Percentiles rank a stretch among this genome's conserved stretches.
Evolutionary conservation across 2,113 vertebrate species (phyloP).

Genomic region (Abramis brama): DNA sequence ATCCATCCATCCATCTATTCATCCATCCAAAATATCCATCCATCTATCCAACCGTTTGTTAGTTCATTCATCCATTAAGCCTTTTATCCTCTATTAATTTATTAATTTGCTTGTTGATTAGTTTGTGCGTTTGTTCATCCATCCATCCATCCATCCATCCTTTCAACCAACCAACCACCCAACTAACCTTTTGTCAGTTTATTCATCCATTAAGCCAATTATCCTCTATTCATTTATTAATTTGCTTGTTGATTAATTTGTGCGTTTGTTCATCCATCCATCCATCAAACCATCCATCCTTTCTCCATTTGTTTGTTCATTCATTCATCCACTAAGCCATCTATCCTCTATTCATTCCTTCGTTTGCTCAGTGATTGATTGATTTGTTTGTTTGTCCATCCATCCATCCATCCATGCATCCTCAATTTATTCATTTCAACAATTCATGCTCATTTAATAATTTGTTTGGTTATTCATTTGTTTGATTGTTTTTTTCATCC

Average conservation of each 20-base stretch:
- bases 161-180: neutral
- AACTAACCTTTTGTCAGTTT: too few relatives aligned
- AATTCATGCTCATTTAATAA: neutral
- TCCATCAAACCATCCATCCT: neutral
- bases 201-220: too few relatives aligned
- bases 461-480: too few relatives aligned
- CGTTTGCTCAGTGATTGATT: too few relatives aligned
- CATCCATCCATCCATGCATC: neutral
- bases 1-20: neutral
- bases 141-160: neutral
- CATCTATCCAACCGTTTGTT: neutral
- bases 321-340: too few relatives aligned
- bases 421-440: neutral
- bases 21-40: too few relatives aligned
- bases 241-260: neutral
- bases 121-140: neutral
- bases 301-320: too few relatives aligned
- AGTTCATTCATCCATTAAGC: neutral
- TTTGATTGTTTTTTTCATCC: neutral
- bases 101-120: too few relatives aligned
- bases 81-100: neutral
- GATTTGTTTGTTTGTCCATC: too few relatives aligned
- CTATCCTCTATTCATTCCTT: too few relatives aligned
- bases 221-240: too few relatives aligned
- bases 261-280: neutral